phyloP scores from a whole-genome alignment of 2,113 vertebrate genomes.

The Cryptotis parvus region DNA sequence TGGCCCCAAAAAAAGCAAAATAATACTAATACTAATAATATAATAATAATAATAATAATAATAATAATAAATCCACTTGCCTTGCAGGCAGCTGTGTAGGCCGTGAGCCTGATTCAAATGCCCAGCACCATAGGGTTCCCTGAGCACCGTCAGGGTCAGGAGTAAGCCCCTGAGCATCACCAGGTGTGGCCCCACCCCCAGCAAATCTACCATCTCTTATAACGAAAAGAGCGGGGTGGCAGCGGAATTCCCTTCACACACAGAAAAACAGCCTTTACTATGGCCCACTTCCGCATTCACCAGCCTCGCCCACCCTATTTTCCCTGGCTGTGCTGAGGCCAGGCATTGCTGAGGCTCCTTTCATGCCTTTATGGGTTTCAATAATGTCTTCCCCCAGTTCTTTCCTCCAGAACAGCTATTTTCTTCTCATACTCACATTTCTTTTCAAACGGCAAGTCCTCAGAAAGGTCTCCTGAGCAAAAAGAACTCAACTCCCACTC shows the following conservation, averaged over 20 bases:
- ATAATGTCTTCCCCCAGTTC: constrained; percentile 38
- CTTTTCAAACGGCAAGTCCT: constrained; percentile 32
- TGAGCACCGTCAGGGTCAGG: no score
- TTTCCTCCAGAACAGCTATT: constrained; percentile 6
- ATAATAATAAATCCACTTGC: no score
- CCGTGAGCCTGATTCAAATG: no score
- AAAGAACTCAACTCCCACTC: not conserved
- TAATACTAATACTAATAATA: no score
- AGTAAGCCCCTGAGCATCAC: no score
- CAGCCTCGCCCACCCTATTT: not conserved
- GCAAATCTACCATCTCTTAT: no score
- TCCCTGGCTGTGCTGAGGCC: not conserved
- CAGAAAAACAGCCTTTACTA: not conserved
- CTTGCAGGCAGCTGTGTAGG: no score
- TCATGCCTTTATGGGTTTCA: not conserved
- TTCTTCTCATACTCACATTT: constrained; percentile 46
- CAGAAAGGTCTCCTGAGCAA: not conserved
- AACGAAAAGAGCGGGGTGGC: no score
- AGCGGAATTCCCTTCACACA: not conserved
- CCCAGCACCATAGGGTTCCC: no score
- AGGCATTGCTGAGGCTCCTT: not conserved
- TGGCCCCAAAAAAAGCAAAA: no score
- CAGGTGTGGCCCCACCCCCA: no score
- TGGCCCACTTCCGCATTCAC: not conserved
- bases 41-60: no score